Evolutionary conservation across 30 jellyfish, hydroid and myxozoan genomes (phyloP), one percentile per base, ranked within the genome.

Genomic region (Clytia hemisphaerica): DNA sequence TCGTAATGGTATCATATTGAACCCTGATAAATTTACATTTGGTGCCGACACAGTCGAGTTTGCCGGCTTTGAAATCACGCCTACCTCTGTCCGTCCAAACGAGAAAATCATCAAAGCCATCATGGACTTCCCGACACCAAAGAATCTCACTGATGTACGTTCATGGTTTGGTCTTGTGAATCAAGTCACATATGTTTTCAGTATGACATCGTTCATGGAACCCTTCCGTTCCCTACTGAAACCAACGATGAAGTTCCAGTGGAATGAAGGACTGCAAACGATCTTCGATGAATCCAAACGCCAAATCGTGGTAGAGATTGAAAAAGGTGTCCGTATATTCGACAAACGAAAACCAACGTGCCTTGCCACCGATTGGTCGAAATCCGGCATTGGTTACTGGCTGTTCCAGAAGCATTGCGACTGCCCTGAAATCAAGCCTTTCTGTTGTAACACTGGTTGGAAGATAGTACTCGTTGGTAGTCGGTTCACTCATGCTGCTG

Each of bases 401-500:
- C 66, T 59, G 18, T 31, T 31, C 64, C 66, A 59, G 24, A 59
- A 59, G 30, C 73, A 29, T 25, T 59, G 73, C 15, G 15, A 10
- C 24, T 59, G 73, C 64, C 14, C 73, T 15, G 10, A 14, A 6
- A 24, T 10, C 6, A 29, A 25, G 14, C 73, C 73, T 6, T 24
- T 31, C 61, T 59, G 73, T n/a, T n/a, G n/a, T n/a, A n/a, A n/a
- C n/a, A n/a, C n/a, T n/a, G n/a, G n/a, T n/a, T n/a, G n/a, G n/a
- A n/a, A n/a, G n/a, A n/a, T n/a, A n/a, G n/a, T n/a, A n/a, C n/a
- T n/a, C n/a, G n/a, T n/a, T n/a, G n/a, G 73, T 14, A 64, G 75
- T 37, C 32, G 75, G 4, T 64, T 64, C 34, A 64, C 77, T 27
- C 74, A 64, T 33, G 32, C 77, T 5, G 73, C 73, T 7, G 73